phyloP scores from a whole-genome alignment of 2,888 invertebrate genomes.

The Criorhina ranunculi region DNA sequence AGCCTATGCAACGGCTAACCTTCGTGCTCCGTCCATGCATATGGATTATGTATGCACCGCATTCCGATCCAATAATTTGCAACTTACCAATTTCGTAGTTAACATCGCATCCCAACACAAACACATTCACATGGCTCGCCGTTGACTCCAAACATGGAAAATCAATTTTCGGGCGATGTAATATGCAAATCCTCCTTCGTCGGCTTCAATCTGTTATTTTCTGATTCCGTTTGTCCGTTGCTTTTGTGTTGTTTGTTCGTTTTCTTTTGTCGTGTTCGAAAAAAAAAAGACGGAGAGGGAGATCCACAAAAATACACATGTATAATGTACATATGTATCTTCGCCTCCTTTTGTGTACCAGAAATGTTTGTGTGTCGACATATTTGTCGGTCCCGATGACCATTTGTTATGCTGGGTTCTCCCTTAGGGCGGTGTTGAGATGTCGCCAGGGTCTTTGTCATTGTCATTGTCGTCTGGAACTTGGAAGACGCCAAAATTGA shows the following conservation, averaged over 20 bases:
- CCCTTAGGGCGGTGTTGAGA: slow-evolving; percentile 24
- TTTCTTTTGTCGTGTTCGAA: slow-evolving; percentile 20
- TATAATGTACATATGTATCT: background rate
- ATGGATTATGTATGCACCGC: slow-evolving; percentile 71
- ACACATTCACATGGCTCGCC: slow-evolving; percentile 7
- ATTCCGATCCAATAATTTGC: slow-evolving; percentile 74
- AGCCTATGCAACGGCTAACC: slow-evolving; percentile 13
- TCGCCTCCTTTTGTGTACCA: slow-evolving; percentile 38
- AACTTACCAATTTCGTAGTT: slow-evolving; percentile 72
- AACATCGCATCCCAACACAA: slow-evolving; percentile 63
- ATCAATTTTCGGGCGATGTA: slow-evolving; percentile 76
- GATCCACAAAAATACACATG: slow-evolving; percentile 6
- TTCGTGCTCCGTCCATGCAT: slow-evolving; percentile 3
- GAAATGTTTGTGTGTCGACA: slow-evolving; percentile 50
- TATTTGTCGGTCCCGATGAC: slow-evolving; percentile 47
- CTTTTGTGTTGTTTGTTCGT: slow-evolving; percentile 5
- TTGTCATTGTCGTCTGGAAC: slow-evolving; percentile 22
- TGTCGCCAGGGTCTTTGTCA: too few species aligned
- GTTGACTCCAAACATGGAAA: slow-evolving; percentile 72
- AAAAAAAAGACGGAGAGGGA: background rate
- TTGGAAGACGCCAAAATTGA: slow-evolving; percentile 46
- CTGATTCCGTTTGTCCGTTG: slow-evolving; percentile 17
- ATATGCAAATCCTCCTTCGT: slow-evolving; percentile 72
- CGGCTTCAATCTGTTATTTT: slow-evolving; percentile 60
- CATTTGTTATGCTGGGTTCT: slow-evolving; percentile 64